These are phyloP conservation scores for Corynorhinus townsendii DNA, from an alignment of 2,113 vertebrate species.

Conservation along the genomic window DNA sequence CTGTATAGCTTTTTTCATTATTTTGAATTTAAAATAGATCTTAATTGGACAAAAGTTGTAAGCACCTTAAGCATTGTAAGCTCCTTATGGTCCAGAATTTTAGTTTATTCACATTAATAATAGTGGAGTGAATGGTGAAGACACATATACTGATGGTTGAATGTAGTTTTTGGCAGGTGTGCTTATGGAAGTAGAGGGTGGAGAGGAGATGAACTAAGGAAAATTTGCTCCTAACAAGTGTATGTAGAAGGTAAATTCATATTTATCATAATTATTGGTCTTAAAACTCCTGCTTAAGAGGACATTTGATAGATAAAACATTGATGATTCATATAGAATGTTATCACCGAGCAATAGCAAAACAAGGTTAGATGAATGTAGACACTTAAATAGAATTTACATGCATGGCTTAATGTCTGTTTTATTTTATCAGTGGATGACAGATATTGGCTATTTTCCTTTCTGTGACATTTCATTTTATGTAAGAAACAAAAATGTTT, in stretches of 20 bases:
- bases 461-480: constrained; percentile 41
- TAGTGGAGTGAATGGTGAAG: neutral
- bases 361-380: neutral
- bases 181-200: neutral
- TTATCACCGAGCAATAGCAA: neutral
- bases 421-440: constrained; percentile 12
- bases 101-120: neutral
- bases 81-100: neutral
- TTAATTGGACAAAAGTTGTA: constrained; percentile 8
- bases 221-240: neutral
- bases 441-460: neutral
- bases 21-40: constrained; percentile 19
- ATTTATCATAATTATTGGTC: neutral
- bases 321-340: neutral
- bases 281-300: constrained; percentile 1
- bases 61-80: neutral
- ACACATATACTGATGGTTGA: neutral
- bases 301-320: neutral
- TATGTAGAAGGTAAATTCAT: neutral
- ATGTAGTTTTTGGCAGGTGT: neutral
- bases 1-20: neutral
- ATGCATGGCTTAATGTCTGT: neutral
- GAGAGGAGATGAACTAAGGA: neutral
- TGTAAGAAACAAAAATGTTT: constrained; percentile 37
- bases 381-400: neutral